Evolutionary conservation across 2,888 invertebrate species (phyloP).

Genomic region (Pyrrhosoma nymphula): DNA sequence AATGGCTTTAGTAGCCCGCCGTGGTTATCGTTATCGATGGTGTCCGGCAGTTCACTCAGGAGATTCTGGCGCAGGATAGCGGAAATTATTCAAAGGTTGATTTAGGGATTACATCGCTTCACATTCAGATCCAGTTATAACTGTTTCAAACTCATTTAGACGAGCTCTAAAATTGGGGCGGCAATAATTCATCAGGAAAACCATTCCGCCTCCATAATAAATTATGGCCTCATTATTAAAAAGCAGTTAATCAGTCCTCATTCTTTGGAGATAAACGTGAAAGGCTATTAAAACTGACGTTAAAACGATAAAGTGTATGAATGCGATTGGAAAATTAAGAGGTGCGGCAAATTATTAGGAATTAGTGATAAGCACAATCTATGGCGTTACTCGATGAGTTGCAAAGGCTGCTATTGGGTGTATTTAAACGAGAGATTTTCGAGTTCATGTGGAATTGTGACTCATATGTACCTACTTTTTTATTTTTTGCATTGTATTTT

Average conservation of each 20-base stretch:
- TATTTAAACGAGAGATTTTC: too few relatives aligned
- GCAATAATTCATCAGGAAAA: neutral
- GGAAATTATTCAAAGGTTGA: constrained; percentile 8
- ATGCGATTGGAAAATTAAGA: neutral
- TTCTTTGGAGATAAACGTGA: neutral
- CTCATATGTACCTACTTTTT: too few relatives aligned
- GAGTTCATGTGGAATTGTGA: too few relatives aligned
- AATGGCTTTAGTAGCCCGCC: neutral
- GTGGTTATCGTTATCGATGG: neutral
- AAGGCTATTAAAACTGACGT: neutral
- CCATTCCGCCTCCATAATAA: neutral
- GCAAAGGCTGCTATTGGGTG: neutral
- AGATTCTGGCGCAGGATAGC: neutral
- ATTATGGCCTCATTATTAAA: constrained; percentile 16
- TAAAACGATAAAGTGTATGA: neutral
- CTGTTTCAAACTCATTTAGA: constrained; percentile 21
- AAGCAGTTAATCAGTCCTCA: constrained; percentile 6
- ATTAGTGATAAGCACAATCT: neutral
- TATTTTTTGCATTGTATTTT: too few relatives aligned
- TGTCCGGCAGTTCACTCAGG: neutral
- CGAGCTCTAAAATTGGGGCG: neutral
- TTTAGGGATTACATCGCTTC: neutral
- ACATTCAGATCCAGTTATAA: neutral
- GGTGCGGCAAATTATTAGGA: neutral
- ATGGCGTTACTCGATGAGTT: neutral